Conservation (phyloP, 2,888 invertebrate genomes). For the Stenoptilia bipunctidactyla region DNA sequence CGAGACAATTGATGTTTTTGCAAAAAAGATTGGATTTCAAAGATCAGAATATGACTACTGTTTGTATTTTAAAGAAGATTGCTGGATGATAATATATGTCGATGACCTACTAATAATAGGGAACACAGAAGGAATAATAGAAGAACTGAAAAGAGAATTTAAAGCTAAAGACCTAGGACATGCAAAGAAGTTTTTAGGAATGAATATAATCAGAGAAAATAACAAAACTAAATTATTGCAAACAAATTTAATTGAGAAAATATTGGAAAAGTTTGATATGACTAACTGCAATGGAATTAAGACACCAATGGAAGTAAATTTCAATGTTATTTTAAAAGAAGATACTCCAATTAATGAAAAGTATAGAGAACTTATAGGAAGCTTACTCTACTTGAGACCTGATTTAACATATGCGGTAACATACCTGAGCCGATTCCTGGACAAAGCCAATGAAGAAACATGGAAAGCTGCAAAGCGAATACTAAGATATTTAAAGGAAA, state of each 20-base stretch:
- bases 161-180: constrained; percentile 11
- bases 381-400: neutral
- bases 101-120: constrained; percentile 10
- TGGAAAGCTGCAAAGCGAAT: constrained; percentile 6
- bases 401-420: constrained; percentile 6
- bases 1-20: constrained; percentile 11
- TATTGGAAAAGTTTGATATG: constrained; percentile 8
- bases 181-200: constrained; percentile 9
- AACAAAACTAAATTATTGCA: constrained; percentile 3
- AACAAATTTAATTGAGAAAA: constrained; percentile 4
- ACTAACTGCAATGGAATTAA: constrained; percentile 5
- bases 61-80: constrained; percentile 9
- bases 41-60: constrained; percentile 9
- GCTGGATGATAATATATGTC: constrained; percentile 12
- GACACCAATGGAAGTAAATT: constrained; percentile 8
- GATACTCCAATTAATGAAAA: constrained; percentile 2
- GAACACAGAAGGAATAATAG: constrained; percentile 4
- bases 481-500: constrained; percentile 6
- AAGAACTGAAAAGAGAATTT: constrained; percentile 9
- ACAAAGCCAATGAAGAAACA: constrained; percentile 4
- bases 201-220: constrained; percentile 8
- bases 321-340: neutral
- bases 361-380: constrained; percentile 9
- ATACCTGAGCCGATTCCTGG: constrained; percentile 8
- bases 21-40: constrained; percentile 3